phyloP scores from a whole-genome alignment of 2,888 invertebrate species.

The Therioaphis trifolii region DNA sequence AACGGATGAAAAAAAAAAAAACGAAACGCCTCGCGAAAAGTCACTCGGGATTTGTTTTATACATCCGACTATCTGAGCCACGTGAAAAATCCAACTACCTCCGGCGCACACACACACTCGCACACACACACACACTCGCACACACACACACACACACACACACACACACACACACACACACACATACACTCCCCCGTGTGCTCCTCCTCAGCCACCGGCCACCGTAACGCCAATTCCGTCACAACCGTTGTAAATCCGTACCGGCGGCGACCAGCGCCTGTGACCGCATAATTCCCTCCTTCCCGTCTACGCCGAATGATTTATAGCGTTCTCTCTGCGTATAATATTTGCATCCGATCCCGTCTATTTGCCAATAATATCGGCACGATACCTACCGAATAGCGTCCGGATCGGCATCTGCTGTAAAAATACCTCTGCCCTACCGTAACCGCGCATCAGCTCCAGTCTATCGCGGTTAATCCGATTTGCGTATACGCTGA shows the following conservation, averaged over 20 bases:
- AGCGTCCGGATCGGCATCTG: not conserved
- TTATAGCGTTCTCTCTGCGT: not conserved
- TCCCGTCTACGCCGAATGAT: not conserved
- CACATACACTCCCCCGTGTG: too few relatives aligned
- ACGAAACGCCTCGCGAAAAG: not conserved
- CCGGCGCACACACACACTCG: not conserved
- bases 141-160: not conserved
- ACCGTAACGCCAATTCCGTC: too few relatives aligned
- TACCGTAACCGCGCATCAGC: too few relatives aligned
- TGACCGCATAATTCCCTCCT: too few relatives aligned
- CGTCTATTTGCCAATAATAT: slow-evolving; percentile 29
- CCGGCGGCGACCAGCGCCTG: too few relatives aligned
- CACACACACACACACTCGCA: not conserved
- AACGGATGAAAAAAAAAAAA: not conserved
- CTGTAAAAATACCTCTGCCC: slow-evolving; percentile 34
- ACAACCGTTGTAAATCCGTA: too few relatives aligned
- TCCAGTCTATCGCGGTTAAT: slow-evolving; percentile 34
- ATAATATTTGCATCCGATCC: slow-evolving; percentile 16
- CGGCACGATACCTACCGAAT: not conserved
- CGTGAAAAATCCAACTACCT: not conserved
- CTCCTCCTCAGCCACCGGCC: too few relatives aligned
- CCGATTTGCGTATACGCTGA: slow-evolving; percentile 33
- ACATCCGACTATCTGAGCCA: not conserved
- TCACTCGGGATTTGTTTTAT: slow-evolving; percentile 35
- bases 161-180: not conserved